These are phyloP conservation scores for Pentalonia nigronervosa DNA, from an alignment of 1,140 invertebrate species.

Conservation along the genomic window DNA sequence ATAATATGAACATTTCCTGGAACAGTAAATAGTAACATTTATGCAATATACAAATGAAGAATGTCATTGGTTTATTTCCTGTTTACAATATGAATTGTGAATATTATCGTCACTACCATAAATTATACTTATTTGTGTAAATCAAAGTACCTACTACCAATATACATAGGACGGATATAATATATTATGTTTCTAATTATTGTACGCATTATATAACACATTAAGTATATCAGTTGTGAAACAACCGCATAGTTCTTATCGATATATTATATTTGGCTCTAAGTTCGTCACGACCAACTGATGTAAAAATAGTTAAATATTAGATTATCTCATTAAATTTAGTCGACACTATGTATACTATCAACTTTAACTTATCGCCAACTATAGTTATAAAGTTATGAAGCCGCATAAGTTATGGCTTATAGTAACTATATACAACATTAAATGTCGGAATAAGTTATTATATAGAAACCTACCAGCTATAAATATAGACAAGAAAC, in stretches of 20 bases:
- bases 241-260: not conserved
- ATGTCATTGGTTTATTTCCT: not conserved
- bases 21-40: not conserved
- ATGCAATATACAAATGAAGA: not conserved
- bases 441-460: not conserved
- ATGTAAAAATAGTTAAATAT: not conserved
- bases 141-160: not conserved
- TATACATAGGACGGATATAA: not conserved
- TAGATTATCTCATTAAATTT: not conserved
- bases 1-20: not conserved
- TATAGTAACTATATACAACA: not conserved
- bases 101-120: not conserved
- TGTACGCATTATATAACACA: not conserved
- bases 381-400: not conserved
- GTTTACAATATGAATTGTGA: not conserved
- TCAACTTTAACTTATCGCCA: not conserved
- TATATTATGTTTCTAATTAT: conserved; percentile 7
- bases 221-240: not conserved
- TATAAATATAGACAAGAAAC: not conserved
- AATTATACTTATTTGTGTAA: not conserved
- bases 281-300: not conserved
- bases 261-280: not conserved
- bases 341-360: not conserved
- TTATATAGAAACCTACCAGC: not conserved
- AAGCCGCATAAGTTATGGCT: not conserved